Evolutionary conservation across 2,888 invertebrate genomes (phyloP).

Genomic region (Cataglyphis livida): DNA sequence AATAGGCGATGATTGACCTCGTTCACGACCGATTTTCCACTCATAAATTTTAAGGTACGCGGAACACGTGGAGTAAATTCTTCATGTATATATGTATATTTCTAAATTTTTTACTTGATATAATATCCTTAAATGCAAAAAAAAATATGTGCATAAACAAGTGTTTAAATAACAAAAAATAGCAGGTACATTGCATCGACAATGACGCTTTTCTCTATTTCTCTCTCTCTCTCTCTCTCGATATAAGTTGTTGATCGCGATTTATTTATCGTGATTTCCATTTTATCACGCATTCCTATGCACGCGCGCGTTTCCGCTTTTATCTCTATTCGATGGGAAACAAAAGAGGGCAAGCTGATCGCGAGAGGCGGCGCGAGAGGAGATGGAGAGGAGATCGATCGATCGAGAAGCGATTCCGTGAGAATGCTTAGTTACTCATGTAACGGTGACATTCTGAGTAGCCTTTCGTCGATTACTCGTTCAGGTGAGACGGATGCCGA

Average conservation of each 20-base stretch:
- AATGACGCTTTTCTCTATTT: background rate
- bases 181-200: background rate
- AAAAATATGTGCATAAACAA: background rate
- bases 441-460: constrained; percentile 23
- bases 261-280: constrained; percentile 10
- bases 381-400: constrained; percentile 18
- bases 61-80: background rate
- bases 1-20: background rate
- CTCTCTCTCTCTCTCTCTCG: background rate
- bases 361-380: background rate
- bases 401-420: constrained; percentile 11
- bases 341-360: constrained; percentile 31
- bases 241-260: constrained; percentile 26
- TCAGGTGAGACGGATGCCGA: constrained; percentile 50
- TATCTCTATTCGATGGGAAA: constrained; percentile 23
- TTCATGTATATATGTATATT: background rate
- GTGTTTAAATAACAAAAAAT: background rate
- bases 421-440: constrained; percentile 6
- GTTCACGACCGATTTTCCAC: background rate
- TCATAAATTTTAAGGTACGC: background rate
- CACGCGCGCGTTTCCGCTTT: constrained; percentile 21
- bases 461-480: constrained; percentile 24
- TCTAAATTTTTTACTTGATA: background rate
- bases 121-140: background rate
- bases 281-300: constrained; percentile 26